Percentiles rank a stretch among this genome's conserved stretches.
Conservation (phyloP, 2,888 invertebrate genomes). For the Masnerella sp. region DNA sequence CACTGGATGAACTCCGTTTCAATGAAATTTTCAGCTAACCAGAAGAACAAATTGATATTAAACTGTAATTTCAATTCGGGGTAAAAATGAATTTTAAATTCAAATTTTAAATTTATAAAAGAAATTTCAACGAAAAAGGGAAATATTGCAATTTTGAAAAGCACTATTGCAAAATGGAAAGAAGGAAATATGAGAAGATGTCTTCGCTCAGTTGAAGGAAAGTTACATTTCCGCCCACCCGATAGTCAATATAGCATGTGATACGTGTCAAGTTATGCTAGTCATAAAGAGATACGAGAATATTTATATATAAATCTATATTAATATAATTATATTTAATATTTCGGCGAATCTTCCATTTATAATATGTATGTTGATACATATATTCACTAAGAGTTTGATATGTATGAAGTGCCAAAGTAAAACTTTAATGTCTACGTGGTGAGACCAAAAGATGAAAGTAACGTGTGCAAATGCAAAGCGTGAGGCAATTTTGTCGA, state of each 20-base stretch:
- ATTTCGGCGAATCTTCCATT: constrained; percentile 69
- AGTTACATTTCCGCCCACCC: constrained; percentile 71
- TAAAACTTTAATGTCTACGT: too few species aligned
- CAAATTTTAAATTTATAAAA: too few species aligned
- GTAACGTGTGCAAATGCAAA: too few species aligned
- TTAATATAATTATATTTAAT: constrained; percentile 65
- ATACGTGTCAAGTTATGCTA: constrained; percentile 75
- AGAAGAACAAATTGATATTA: too few species aligned
- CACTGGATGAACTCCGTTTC: too few species aligned
- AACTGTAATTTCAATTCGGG: too few species aligned
- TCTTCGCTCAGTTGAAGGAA: constrained; percentile 49
- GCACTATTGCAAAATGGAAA: neutral
- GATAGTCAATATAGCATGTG: constrained; percentile 78
- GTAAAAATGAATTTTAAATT: too few species aligned
- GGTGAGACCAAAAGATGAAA: too few species aligned
- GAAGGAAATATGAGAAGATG: constrained; percentile 12
- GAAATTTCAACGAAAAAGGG: too few species aligned
- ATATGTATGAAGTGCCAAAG: constrained; percentile 57
- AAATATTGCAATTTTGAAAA: too few species aligned
- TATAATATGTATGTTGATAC: constrained; percentile 62
- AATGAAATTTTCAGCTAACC: too few species aligned
- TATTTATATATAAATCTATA: constrained; percentile 69
- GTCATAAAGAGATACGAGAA: constrained; percentile 70
- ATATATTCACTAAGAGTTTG: constrained; percentile 53
- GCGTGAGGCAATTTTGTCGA: too few species aligned